A percentile compares a stretch with the other conserved stretches of the same genome.
phyloP scores from a whole-genome alignment of 2,113 vertebrate genomes.

The Danionella cerebrum region DNA sequence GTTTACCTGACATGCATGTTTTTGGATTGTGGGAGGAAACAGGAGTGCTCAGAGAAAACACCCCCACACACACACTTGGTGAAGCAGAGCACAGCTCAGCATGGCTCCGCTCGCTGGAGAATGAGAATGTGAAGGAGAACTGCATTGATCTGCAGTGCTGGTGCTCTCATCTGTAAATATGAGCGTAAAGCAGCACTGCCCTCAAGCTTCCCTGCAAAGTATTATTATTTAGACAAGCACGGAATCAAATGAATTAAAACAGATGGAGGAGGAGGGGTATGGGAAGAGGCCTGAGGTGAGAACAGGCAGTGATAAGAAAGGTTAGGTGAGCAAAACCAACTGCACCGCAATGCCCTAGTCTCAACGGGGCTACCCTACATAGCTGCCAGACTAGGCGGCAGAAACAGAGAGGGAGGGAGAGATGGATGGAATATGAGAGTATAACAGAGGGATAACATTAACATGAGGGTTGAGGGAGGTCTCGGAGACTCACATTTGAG shows the following conservation, averaged over 20 bases:
- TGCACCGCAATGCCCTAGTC: slow-evolving; percentile 48
- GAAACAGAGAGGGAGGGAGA: slow-evolving; percentile 7
- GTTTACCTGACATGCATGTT: too few relatives aligned
- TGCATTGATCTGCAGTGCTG: slow-evolving; percentile 15
- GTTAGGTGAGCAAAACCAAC: slow-evolving; percentile 18
- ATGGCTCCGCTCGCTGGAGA: slow-evolving; percentile 42
- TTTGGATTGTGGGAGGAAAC: too few relatives aligned
- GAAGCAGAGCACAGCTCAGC: slow-evolving; percentile 49
- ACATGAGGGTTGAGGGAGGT: slow-evolving; percentile 16
- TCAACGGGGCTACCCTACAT: slow-evolving; percentile 66
- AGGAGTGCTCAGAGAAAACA: too few relatives aligned
- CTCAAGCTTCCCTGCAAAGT: slow-evolving; percentile 15
- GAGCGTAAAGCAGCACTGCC: slow-evolving; percentile 29
- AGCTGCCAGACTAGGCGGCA: slow-evolving; percentile 51
- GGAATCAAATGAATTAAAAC: slow-evolving; percentile 1
- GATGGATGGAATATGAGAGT: neutral
- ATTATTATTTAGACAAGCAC: slow-evolving; percentile 29
- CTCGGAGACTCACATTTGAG: slow-evolving; percentile 1
- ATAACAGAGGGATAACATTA: neutral
- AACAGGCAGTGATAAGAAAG: slow-evolving; percentile 25
- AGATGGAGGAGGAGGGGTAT: slow-evolving; percentile 8
- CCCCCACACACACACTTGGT: slow-evolving; percentile 22
- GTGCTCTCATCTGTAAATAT: slow-evolving; percentile 30
- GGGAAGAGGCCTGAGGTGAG: slow-evolving; percentile 27
- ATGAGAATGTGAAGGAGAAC: slow-evolving; percentile 39